Evolutionary conservation across 1,140 invertebrate genomes (phyloP).

Genomic region (Pogonognathellus flavescens): DNA sequence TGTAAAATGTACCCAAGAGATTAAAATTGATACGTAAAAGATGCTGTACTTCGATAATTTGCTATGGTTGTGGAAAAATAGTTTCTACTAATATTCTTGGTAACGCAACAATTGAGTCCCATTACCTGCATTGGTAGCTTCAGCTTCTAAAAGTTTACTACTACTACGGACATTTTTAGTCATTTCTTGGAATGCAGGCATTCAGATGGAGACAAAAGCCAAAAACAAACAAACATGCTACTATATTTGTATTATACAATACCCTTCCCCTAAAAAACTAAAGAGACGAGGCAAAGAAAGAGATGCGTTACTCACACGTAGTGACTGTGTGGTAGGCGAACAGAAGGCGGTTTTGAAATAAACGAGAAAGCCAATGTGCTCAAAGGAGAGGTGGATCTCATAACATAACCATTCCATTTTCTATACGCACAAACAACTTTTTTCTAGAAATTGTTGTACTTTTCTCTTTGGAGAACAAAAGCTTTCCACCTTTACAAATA

Average conservation of each 20-base stretch:
- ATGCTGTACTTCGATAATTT: no score
- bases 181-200: background rate
- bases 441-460: constrained; percentile 26
- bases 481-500: background rate
- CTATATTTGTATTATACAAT: no score
- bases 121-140: background rate
- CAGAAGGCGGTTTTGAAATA: constrained; percentile 14
- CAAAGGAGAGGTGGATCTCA: constrained; percentile 42
- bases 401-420: background rate
- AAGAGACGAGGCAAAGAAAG: no score
- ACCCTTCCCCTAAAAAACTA: no score
- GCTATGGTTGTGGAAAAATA: no score
- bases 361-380: constrained; percentile 41
- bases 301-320: no score
- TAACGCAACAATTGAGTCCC: background rate
- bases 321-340: background rate
- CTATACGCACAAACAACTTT: background rate
- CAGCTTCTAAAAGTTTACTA: background rate
- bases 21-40: no score
- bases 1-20: no score
- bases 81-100: background rate
- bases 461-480: constrained; percentile 23
- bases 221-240: background rate
- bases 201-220: background rate
- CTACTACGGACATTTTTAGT: background rate